Base-by-base conservation (phyloP, 2,888 invertebrate genomes). In the Drosophila sordidula region DNA sequence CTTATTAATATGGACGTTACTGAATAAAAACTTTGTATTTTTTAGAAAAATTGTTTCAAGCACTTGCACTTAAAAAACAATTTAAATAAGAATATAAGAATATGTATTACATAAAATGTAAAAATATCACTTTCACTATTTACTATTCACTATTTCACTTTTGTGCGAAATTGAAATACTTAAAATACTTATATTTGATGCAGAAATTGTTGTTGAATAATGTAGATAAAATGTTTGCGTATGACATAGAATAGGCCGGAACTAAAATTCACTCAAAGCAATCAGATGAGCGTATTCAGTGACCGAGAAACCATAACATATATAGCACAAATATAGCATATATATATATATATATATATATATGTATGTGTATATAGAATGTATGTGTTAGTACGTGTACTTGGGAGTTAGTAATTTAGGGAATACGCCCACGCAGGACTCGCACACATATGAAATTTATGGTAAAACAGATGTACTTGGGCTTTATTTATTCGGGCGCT, bases 381-480 rank as follows among this genome's bases (percentile, higher is more conserved):
- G 36, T 12, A 50, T 50, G 14, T 36, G 34, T 25, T 9, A 25
- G 44, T 42, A 2, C 32, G 32, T 16, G 18, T 50, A 42, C 47
- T 72, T 65, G 51, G 47, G n/a, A 41, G 59, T 41, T 67, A 18
- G 74, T 77, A 64, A 78, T 63, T 78, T 56, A 22, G 34, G 78
- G 44, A 78, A 56, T 25, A 64, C 78, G 75, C 70, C 63, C 64
- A 39, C 25, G 18, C 16, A 47, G 3, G 36, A 26, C 38, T 38
- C 16, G 49, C 39, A 25, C 32, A 44, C 74, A 65, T 67, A 78
- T 72, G 69, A 57, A 89, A 87, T 84, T 89, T 89, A 84, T 84
- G 87, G 66, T 61, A 84, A 87, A 87, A 87, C 89, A 84, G 89
- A 84, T 89, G 83, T 83, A 83, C 87, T 88, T 83, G 78, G 71